A percentile compares a stretch with the other conserved stretches of the same genome.
phyloP scores from a whole-genome alignment of 2,888 invertebrate genomes.

The Timandra comae region DNA sequence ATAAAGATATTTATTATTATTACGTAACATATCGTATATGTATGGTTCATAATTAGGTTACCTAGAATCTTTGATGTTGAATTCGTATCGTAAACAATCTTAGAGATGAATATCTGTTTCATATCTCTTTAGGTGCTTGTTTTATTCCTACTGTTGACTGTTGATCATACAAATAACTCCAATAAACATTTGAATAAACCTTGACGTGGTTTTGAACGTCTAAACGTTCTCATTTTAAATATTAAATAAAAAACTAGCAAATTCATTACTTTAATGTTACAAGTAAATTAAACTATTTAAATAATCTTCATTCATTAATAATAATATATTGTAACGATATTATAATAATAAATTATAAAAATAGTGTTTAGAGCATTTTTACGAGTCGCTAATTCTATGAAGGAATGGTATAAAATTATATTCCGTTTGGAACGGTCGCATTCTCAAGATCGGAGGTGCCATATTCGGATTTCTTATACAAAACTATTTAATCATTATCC shows the following conservation, averaged over 20 bases:
- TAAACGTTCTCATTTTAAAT: slow-evolving; percentile 7
- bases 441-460: slow-evolving; percentile 68
- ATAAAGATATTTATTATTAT: too few relatives aligned
- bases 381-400: slow-evolving; percentile 74
- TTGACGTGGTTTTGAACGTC: slow-evolving; percentile 5
- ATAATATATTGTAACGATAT: slow-evolving; percentile 53
- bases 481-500: slow-evolving; percentile 14
- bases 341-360: slow-evolving; percentile 40
- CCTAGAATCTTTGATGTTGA: too few relatives aligned
- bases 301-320: slow-evolving; percentile 61
- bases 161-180: too few relatives aligned
- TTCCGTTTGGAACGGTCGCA: slow-evolving; percentile 61
- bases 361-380: slow-evolving; percentile 62
- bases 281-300: slow-evolving; percentile 40
- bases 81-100: too few relatives aligned
- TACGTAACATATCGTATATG: too few relatives aligned
- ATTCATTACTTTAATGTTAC: slow-evolving; percentile 24
- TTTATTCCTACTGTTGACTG: too few relatives aligned
- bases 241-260: slow-evolving; percentile 18
- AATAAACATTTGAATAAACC: too few relatives aligned
- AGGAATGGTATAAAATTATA: slow-evolving; percentile 49
- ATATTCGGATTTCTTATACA: slow-evolving; percentile 46
- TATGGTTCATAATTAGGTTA: too few relatives aligned
- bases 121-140: too few relatives aligned
- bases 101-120: too few relatives aligned